Evolutionary conservation across 2,888 invertebrate species (phyloP).

Genomic region (Dioctria linearis): DNA sequence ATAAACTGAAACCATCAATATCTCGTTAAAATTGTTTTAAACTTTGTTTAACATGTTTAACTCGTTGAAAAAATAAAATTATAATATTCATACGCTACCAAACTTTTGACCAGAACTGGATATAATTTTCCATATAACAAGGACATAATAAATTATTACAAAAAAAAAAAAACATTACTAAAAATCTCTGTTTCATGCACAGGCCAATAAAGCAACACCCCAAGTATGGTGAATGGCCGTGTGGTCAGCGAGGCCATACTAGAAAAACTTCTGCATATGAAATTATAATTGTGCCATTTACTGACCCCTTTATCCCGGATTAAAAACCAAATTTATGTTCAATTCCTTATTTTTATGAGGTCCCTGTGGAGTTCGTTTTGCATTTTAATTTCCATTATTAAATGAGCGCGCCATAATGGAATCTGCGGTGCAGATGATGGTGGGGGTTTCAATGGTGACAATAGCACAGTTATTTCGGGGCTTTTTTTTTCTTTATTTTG

Average conservation of each 20-base stretch:
- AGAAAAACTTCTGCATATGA: background rate
- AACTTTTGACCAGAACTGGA: too few relatives aligned
- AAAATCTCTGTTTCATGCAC: too few relatives aligned
- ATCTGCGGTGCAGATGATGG: background rate
- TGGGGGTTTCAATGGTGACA: background rate
- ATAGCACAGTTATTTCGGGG: background rate
- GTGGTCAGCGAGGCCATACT: background rate
- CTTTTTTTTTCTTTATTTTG: conserved; percentile 4
- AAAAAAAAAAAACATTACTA: too few relatives aligned
- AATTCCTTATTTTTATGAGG: conserved; percentile 45
- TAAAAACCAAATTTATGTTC: conserved; percentile 50
- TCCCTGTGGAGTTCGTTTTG: conserved; percentile 33
- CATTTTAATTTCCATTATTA: conserved; percentile 39
- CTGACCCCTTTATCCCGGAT: conserved; percentile 37
- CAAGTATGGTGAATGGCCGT: too few relatives aligned
- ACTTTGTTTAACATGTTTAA: too few relatives aligned
- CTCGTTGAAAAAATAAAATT: too few relatives aligned
- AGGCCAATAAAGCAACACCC: too few relatives aligned
- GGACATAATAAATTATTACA: too few relatives aligned
- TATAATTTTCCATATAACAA: too few relatives aligned
- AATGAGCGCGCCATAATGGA: conserved; percentile 17
- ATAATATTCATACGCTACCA: too few relatives aligned
- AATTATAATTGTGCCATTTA: conserved; percentile 42
- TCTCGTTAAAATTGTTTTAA: too few relatives aligned
- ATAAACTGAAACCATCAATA: too few relatives aligned